Conservation (phyloP, 2,888 invertebrate genomes). For the Oligia strigilis region DNA sequence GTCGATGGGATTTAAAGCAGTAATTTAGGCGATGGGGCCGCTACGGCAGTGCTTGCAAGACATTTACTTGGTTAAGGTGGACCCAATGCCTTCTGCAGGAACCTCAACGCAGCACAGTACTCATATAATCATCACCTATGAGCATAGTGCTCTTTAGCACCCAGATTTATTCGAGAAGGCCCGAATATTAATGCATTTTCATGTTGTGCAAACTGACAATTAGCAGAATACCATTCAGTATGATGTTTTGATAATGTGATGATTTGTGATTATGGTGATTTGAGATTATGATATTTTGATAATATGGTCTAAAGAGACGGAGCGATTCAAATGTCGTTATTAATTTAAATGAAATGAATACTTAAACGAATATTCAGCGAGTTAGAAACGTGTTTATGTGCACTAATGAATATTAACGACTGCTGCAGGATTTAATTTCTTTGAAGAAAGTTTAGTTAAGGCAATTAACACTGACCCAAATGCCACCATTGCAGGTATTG, state of each 20-base stretch:
- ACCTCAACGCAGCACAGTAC: not conserved
- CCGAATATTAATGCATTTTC: not conserved
- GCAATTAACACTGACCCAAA: slow-evolving; percentile 51
- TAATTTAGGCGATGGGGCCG: not conserved
- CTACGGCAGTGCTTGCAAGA: not conserved
- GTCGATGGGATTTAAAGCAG: not conserved
- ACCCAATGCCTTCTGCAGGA: not conserved
- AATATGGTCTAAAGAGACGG: no score
- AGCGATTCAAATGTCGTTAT: not conserved
- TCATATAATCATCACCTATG: not conserved
- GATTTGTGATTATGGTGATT: no score
- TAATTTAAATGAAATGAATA: slow-evolving; percentile 29
- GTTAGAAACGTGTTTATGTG: slow-evolving; percentile 45
- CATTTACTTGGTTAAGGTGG: not conserved
- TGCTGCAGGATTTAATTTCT: slow-evolving; percentile 43
- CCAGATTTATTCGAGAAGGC: not conserved
- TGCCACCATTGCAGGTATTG: slow-evolving; percentile 31
- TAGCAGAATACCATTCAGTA: not conserved
- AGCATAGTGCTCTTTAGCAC: not conserved
- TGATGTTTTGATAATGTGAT: no score
- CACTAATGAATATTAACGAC: slow-evolving; percentile 43
- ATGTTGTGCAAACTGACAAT: not conserved
- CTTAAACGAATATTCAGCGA: slow-evolving; percentile 9
- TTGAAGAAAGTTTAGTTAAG: slow-evolving; percentile 27
- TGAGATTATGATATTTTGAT: no score